A percentile compares a stretch with the other conserved stretches of the same genome.
Evolutionary conservation across 2,113 vertebrate species (phyloP).

Genomic region (Gobius niger): DNA sequence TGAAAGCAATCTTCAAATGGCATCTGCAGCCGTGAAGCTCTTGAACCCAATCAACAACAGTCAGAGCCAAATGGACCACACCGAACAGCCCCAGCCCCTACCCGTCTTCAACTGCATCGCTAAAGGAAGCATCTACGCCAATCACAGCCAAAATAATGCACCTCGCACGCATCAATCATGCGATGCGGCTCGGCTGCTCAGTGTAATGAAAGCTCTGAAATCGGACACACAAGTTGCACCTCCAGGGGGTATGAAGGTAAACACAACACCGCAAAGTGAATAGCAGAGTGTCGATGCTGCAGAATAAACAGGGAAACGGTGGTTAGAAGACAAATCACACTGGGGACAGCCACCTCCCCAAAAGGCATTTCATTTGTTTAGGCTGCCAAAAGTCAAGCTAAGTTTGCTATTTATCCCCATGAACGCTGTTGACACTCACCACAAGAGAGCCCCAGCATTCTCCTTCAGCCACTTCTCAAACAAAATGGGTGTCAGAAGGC

Average conservation of each 20-base stretch:
- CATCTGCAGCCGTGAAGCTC: slow-evolving; percentile 60
- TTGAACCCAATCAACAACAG: slow-evolving; percentile 70
- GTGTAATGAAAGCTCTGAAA: slow-evolving; percentile 37
- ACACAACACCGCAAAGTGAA: slow-evolving; percentile 12
- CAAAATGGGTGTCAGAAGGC: not conserved
- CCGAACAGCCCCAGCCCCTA: slow-evolving; percentile 17
- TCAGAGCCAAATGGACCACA: slow-evolving; percentile 67
- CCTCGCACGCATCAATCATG: slow-evolving; percentile 48
- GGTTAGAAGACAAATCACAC: slow-evolving; percentile 40
- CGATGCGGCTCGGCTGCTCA: slow-evolving; percentile 9
- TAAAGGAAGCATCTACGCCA: slow-evolving; percentile 54
- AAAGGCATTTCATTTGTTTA: slow-evolving; percentile 46
- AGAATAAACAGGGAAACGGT: slow-evolving; percentile 39
- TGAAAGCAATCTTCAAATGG: slow-evolving; percentile 69
- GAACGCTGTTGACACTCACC: slow-evolving; percentile 20
- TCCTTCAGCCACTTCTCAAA: not conserved
- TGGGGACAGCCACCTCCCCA: slow-evolving; percentile 11
- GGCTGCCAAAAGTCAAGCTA: slow-evolving; percentile 30
- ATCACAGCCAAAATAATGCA: slow-evolving; percentile 44
- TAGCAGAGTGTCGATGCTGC: slow-evolving; percentile 18
- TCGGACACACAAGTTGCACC: slow-evolving; percentile 18
- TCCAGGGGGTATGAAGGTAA: slow-evolving; percentile 22
- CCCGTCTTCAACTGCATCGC: slow-evolving; percentile 9
- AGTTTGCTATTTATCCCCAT: slow-evolving; percentile 27
- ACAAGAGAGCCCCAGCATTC: slow-evolving; percentile 15